Evolutionary conservation across 2,888 invertebrate genomes (phyloP).

Genomic region (Lasioglossum leucozonium): DNA sequence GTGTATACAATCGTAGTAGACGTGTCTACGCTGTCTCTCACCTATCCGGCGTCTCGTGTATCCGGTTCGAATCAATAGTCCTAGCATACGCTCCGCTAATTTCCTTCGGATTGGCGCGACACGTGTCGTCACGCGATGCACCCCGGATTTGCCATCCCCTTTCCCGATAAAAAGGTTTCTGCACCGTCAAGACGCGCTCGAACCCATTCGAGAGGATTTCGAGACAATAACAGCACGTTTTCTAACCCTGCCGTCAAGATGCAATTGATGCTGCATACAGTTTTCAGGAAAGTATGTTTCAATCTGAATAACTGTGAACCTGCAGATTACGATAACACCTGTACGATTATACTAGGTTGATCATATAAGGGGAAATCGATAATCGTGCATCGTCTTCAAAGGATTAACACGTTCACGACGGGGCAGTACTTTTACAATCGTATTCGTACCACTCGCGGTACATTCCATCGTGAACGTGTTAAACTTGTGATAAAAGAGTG

Average conservation of each 20-base stretch:
- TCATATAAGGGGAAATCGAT: neutral
- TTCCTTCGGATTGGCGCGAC: conserved; percentile 30
- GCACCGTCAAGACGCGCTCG: conserved; percentile 32
- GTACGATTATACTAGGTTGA: too few relatives aligned
- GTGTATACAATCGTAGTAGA: neutral
- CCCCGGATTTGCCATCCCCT: conserved; percentile 30
- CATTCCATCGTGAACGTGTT: too few relatives aligned
- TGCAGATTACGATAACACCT: too few relatives aligned
- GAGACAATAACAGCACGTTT: conserved; percentile 9
- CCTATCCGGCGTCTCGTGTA: neutral
- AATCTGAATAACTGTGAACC: too few relatives aligned
- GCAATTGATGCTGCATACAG: too few relatives aligned
- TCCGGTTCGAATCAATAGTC: neutral
- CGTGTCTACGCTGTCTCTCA: neutral
- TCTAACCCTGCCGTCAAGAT: neutral
- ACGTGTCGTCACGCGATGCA: conserved; percentile 38
- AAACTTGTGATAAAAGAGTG: too few relatives aligned
- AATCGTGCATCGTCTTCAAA: too few relatives aligned
- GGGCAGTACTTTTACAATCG: too few relatives aligned
- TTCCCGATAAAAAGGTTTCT: conserved; percentile 26
- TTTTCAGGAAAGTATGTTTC: too few relatives aligned
- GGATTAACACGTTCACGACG: too few relatives aligned
- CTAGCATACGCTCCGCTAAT: conserved; percentile 10
- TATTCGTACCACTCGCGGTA: too few relatives aligned
- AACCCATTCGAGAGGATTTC: neutral